Conservation (phyloP, 2,113 vertebrate species). For the Burhinus oedicnemus region DNA sequence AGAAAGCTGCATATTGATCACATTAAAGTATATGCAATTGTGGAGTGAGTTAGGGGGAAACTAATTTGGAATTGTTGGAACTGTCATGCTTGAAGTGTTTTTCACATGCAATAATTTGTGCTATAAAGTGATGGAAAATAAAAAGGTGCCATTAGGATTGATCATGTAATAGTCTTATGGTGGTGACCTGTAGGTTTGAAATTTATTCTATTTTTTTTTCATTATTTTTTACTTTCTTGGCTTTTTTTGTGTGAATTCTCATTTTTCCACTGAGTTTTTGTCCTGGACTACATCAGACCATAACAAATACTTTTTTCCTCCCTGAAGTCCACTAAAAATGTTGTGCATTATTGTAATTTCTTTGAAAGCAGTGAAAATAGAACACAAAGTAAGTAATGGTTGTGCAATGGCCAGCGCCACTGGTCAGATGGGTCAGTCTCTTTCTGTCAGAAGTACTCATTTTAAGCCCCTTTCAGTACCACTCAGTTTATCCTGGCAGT, state of each 20-base stretch:
- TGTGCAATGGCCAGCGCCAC: background rate
- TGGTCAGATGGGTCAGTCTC: background rate
- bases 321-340: background rate
- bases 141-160: background rate
- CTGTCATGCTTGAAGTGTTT: background rate
- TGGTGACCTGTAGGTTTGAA: background rate
- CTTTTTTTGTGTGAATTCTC: background rate
- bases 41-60: background rate
- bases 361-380: background rate
- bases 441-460: background rate
- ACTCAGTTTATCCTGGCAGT: background rate
- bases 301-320: background rate
- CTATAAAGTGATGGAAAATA: background rate
- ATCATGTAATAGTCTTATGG: background rate
- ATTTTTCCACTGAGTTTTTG: background rate
- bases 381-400: background rate
- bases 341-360: background rate
- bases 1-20: background rate
- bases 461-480: background rate
- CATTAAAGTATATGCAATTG: background rate
- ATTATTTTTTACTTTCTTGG: background rate
- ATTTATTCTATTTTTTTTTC: background rate
- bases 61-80: background rate
- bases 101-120: background rate
- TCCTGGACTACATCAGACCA: background rate